Evolutionary conservation across 2,797 vertebrate genomes (phyloP).

Genomic region (Clangula hyemalis): DNA sequence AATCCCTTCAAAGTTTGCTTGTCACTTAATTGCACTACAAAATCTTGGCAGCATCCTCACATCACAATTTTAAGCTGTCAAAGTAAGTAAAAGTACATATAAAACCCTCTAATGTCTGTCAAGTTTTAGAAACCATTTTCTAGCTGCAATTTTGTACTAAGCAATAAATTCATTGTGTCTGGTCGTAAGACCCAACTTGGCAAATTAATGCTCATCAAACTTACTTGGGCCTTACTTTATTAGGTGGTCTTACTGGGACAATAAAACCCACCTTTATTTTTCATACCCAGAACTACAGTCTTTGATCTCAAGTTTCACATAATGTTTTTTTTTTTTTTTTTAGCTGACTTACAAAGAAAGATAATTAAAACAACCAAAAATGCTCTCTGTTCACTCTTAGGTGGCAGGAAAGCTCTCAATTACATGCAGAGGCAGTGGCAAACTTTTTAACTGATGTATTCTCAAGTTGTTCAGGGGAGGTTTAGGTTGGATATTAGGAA

Average conservation of each 20-base stretch:
- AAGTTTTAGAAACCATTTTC: constrained; percentile 58
- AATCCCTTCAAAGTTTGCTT: constrained; percentile 61
- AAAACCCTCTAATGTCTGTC: constrained; percentile 24
- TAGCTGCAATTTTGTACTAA: constrained; percentile 40
- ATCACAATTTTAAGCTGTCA: constrained; percentile 53
- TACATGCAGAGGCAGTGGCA: not conserved
- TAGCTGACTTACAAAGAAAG: not conserved
- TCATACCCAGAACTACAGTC: not conserved
- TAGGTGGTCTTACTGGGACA: not conserved
- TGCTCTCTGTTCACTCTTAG: not conserved
- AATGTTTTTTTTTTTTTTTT: not conserved
- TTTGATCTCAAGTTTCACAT: constrained; percentile 49
- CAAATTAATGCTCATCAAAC: constrained; percentile 21
- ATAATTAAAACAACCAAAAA: not conserved
- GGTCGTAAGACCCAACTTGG: not conserved
- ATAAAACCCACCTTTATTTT: constrained; percentile 23
- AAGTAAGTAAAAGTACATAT: constrained; percentile 48
- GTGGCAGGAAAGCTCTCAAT: not conserved
- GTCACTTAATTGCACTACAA: constrained; percentile 56
- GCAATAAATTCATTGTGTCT: not conserved
- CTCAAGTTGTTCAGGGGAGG: too few species aligned
- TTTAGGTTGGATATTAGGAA: too few species aligned
- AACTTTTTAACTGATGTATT: not conserved
- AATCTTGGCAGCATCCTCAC: constrained; percentile 48
- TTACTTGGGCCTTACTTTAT: not conserved